Evolutionary conservation across 92 coral and sea anemone genomes (phyloP), one percentile per base, ranked within the genome.

Genomic region (Actinostola sp.): DNA sequence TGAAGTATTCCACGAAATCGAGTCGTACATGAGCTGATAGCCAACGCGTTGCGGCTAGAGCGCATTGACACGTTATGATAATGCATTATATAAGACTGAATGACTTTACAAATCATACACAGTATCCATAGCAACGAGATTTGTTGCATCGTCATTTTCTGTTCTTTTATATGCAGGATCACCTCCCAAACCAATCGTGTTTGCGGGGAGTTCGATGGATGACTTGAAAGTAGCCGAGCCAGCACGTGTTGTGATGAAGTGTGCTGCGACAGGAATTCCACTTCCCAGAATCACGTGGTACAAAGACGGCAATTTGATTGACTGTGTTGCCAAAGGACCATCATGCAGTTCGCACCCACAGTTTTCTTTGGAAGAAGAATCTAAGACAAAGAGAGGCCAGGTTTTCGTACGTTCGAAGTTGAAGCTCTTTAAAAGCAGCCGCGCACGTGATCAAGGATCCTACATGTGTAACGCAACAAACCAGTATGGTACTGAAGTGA

Each of bases 251-350:
- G 50, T 26, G 20, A 21, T 70, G 62, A 17, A 16, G 20, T 74
- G 80, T 55, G 34, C 24, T 29, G 71, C 39, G 0, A 45, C 63
- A 21, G 80, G 80, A 48, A 7, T 30, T 3, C 80, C 80, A 16
- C 17, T 28, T 12, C 80, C 80, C 17, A 63, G 16, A n/a, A 51
- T 74, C 70, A 62, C 61, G 56, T 73, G 79, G 79, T 58, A 24
- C 43, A 74, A 74, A 62, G 59, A 36, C 26, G 53, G 48, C 0
- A 10, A 23, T 21, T 34, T 32, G 8, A 67, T 67, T 67, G 60
- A 45, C 31, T 67, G 72, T 25, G 16, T 17, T 26, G 29, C 3
- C 8, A 17, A 58, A 12, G 24, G 64, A 33, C 31, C 31, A 21
- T 23, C 43, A 14, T 58, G 64, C 23, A 36, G 64, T 32, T 36